These are phyloP conservation scores for Vulpes ferrilata DNA, from an alignment of 2,113 vertebrate species.

Conservation along the genomic window DNA sequence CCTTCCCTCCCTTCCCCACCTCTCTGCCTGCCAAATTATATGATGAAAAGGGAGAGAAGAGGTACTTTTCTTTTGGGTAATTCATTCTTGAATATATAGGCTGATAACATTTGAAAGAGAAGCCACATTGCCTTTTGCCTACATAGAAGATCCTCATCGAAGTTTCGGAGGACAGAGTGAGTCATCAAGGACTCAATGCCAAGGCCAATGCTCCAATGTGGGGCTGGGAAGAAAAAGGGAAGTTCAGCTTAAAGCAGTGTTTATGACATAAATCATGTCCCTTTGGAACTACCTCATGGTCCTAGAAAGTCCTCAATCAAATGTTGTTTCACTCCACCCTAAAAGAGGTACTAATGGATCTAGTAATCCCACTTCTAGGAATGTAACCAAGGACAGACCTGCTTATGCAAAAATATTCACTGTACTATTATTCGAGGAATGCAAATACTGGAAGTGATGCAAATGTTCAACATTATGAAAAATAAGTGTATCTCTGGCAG, in stretches of 20 bases:
- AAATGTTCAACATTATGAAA: background rate
- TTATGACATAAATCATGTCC: background rate
- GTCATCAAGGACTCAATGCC: background rate
- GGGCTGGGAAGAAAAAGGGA: background rate
- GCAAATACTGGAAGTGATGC: background rate
- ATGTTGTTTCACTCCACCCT: background rate
- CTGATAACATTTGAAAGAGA: background rate
- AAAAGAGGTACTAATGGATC: background rate
- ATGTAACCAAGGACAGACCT: background rate
- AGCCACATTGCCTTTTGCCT: background rate
- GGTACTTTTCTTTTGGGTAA: background rate
- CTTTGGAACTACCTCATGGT: background rate
- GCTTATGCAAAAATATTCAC: background rate
- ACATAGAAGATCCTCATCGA: background rate
- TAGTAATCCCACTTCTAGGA: background rate
- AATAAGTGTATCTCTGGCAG: background rate
- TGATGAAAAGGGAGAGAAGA: background rate
- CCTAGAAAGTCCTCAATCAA: conserved; percentile 26
- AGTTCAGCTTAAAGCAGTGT: background rate
- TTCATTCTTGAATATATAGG: conserved; percentile 8
- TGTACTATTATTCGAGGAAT: conserved; percentile 13
- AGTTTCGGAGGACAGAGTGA: background rate
- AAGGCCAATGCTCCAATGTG: no score
- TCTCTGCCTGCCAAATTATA: background rate
- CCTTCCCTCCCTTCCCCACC: background rate